Evolutionary conservation across 2,888 invertebrate genomes (phyloP).

Genomic region (Stenodera caucasica): DNA sequence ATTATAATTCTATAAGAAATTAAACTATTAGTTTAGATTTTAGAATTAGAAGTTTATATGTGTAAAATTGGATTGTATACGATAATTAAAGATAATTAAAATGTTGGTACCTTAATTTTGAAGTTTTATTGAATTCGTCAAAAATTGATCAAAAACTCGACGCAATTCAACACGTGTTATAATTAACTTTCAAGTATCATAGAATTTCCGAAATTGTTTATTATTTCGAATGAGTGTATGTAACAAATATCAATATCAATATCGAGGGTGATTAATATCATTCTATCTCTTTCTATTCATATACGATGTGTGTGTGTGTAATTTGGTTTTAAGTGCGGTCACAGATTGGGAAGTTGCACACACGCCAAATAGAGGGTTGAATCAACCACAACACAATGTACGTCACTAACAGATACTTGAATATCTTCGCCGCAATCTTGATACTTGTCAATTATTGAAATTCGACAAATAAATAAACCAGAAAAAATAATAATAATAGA

Average conservation of each 20-base stretch:
- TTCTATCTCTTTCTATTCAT: constrained; percentile 4
- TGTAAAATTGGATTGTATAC: constrained; percentile 24
- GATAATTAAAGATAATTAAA: constrained; percentile 22
- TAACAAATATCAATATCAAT: constrained; percentile 33
- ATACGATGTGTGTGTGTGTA: constrained; percentile 47
- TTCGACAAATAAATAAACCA: too few species aligned
- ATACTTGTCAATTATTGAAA: constrained; percentile 1
- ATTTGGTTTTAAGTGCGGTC: constrained; percentile 50
- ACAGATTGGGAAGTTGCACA: constrained; percentile 30
- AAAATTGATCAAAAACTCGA: neutral
- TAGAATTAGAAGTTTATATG: constrained; percentile 18
- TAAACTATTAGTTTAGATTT: neutral
- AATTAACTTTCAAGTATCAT: constrained; percentile 37
- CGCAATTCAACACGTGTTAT: constrained; percentile 25
- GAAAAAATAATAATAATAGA: too few species aligned
- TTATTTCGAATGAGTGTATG: constrained; percentile 36
- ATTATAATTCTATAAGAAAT: constrained; percentile 9
- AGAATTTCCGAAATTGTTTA: constrained; percentile 25
- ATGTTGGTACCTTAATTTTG: constrained; percentile 12
- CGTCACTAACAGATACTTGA: constrained; percentile 41
- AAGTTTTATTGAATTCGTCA: neutral
- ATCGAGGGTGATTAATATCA: neutral
- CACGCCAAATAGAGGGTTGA: constrained; percentile 14
- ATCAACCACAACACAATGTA: constrained; percentile 40
- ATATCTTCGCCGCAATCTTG: neutral